A percentile compares a stretch with the other conserved stretches of the same genome.
Evolutionary conservation across 2,797 vertebrate species (phyloP).

Genomic region (Hoplostethus atlanticus): DNA sequence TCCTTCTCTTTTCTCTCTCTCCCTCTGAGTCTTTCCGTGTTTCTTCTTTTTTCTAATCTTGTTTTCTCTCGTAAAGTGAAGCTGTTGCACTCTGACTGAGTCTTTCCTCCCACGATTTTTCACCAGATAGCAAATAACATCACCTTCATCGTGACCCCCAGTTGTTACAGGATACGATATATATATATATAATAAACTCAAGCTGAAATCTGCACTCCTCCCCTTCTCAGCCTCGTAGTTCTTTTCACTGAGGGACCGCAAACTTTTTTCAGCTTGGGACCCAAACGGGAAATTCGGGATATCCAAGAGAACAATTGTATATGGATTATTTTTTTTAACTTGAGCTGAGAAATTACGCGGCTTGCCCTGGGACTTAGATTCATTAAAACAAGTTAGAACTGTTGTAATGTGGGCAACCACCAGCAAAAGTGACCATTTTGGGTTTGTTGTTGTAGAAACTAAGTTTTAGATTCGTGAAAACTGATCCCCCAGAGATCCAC

Average conservation of each 20-base stretch:
- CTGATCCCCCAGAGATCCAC: too few species aligned
- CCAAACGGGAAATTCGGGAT: too few species aligned
- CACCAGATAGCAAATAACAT: conserved; percentile 20
- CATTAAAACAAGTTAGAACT: too few species aligned
- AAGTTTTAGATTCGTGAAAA: too few species aligned
- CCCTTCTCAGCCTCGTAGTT: not conserved
- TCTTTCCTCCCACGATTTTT: conserved; percentile 13
- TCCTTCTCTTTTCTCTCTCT: conserved; percentile 33
- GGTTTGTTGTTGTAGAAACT: too few species aligned
- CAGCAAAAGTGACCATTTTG: too few species aligned
- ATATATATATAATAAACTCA: not conserved
- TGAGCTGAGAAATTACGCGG: too few species aligned
- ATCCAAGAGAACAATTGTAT: too few species aligned
- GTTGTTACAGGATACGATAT: conserved; percentile 19
- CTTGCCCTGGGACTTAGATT: too few species aligned
- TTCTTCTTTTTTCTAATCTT: conserved; percentile 15
- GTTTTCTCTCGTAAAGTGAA: conserved; percentile 33
- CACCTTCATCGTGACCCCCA: conserved; percentile 25
- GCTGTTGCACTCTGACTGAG: conserved; percentile 1
- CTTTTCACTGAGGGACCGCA: not conserved
- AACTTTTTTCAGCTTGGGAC: too few species aligned
- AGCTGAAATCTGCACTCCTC: not conserved
- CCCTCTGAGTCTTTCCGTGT: conserved; percentile 30
- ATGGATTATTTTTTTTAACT: too few species aligned
- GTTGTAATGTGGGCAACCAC: too few species aligned